Base-by-base conservation (phyloP, 35 echinoderm and acorn worm genomes). In the Apostichopus parvimensis region DNA sequence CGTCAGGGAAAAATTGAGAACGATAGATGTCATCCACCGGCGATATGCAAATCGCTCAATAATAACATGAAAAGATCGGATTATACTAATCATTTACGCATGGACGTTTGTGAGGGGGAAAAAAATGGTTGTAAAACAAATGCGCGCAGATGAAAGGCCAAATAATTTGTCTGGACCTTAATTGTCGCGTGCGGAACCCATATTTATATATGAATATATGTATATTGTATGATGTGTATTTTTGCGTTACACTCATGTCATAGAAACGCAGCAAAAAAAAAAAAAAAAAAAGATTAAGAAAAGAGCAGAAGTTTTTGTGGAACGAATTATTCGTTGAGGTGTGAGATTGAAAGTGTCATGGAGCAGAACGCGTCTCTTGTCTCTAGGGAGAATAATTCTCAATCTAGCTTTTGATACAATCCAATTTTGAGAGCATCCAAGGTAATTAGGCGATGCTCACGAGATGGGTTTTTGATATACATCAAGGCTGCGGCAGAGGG, bases 261-360 rank as follows among this genome's bases (percentile, higher is more conserved):
- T 18, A 82, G 11, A 82, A n/a, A 25, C 26, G 52, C 14, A 34
- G 11, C 17, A 82, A 9, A 84, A 59, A 59, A n/a, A 57, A 55
- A 57, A 55, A 84, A 57, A 75, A 75, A 84, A 13, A 84, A 59
- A 59, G 17, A 84, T 56, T 53, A 84, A 84, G 81, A 84, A 59
- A 58, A 84, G 81, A 84, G 54, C 81, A 84, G 81, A 84, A 84
- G 81, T 84, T 84, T 88, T 68, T 88, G 86, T 88, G 86, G 86
- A 88, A 88, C 68, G 86, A 72, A 88, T 88, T 73, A 88, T 88
- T 88, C 86, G 86, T 88, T 88, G 86, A 88, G 86, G 86, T 88
- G 86, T 88, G 86, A 88, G 86, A 88, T 88, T 88, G 68, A 88
- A 88, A 88, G 86, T 72, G 86, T 72, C 61, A 88, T 73, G 86